phyloP scores from a whole-genome alignment of 2,888 invertebrate species.

The Mythimna loreyi region DNA sequence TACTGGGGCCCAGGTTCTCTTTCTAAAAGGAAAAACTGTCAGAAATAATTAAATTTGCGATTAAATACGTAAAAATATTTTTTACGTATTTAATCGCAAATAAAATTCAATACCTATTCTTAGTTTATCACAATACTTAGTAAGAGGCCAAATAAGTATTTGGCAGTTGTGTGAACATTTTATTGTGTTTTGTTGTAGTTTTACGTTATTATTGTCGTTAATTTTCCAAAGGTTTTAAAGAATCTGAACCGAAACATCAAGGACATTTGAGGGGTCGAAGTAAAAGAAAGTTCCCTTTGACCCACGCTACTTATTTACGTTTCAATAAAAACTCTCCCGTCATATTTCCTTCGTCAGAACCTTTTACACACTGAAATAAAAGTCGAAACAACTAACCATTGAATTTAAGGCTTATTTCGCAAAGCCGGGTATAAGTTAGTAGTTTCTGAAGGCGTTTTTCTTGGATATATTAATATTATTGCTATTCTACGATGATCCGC shows the following conservation, averaged over 20 bases:
- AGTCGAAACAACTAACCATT: slow-evolving; percentile 70
- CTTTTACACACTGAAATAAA: slow-evolving; percentile 73
- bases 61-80: not conserved
- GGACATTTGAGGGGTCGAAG: slow-evolving; percentile 74
- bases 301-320: slow-evolving; percentile 71
- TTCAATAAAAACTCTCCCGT: slow-evolving; percentile 77
- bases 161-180: not conserved
- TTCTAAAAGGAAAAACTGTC: no score
- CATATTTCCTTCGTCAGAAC: slow-evolving; percentile 69
- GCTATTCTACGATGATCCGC: slow-evolving; percentile 37
- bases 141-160: not conserved
- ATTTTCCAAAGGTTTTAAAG: slow-evolving; percentile 65
- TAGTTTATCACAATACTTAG: not conserved
- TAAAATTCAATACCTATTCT: not conserved
- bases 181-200: not conserved
- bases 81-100: no score
- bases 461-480: slow-evolving; percentile 40
- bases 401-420: slow-evolving; percentile 59
- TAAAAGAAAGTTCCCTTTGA: slow-evolving; percentile 72
- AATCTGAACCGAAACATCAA: slow-evolving; percentile 74
- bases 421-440: slow-evolving; percentile 39
- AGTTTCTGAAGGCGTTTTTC: slow-evolving; percentile 51
- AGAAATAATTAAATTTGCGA: no score
- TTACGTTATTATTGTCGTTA: slow-evolving; percentile 35
- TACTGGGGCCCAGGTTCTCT: no score